These are phyloP conservation scores for Macrosoma leucophasiata DNA, from an alignment of 2,888 invertebrate genomes.

Conservation along the genomic window DNA sequence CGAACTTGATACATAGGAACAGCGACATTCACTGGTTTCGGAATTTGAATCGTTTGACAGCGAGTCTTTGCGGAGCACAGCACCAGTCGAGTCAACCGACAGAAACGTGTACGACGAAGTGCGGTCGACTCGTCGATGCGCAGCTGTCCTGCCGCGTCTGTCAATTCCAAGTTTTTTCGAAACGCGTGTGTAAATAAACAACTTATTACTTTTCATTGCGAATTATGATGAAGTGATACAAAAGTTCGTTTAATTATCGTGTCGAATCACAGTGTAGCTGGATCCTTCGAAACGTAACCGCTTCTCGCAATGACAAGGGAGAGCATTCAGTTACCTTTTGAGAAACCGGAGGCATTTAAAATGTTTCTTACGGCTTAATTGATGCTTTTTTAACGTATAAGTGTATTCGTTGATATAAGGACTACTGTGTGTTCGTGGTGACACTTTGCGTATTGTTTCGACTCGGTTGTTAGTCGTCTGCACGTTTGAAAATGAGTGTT, in stretches of 20 bases:
- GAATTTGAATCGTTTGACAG: slow-evolving; percentile 58
- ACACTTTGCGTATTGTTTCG: slow-evolving; percentile 54
- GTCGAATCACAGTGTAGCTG: slow-evolving; percentile 60
- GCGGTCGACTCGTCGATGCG: slow-evolving; percentile 74
- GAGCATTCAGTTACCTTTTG: slow-evolving; percentile 71
- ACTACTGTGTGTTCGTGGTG: slow-evolving; percentile 70
- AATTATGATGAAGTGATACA: slow-evolving; percentile 64
- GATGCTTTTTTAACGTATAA: slow-evolving; percentile 62
- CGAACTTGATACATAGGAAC: slow-evolving; percentile 59
- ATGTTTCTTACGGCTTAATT: slow-evolving; percentile 72
- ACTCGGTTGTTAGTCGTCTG: slow-evolving; percentile 64
- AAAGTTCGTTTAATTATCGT: slow-evolving; percentile 65
- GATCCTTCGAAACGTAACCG: slow-evolving; percentile 61
- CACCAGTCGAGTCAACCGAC: slow-evolving; percentile 41
- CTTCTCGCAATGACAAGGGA: slow-evolving; percentile 75
- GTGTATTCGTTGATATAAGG: slow-evolving; percentile 69
- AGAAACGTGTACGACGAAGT: slow-evolving; percentile 75
- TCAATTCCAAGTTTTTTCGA: slow-evolving; percentile 65
- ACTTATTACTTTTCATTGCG: slow-evolving; percentile 64
- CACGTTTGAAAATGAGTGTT: slow-evolving; percentile 74
- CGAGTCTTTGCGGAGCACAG: slow-evolving; percentile 37
- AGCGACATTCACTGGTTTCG: slow-evolving; percentile 52
- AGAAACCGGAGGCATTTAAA: slow-evolving; percentile 72
- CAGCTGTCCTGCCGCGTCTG: slow-evolving; percentile 68
- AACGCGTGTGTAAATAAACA: slow-evolving; percentile 74